Base-by-base conservation (phyloP, 2,113 vertebrate genomes). In the Taxidea taxus region DNA sequence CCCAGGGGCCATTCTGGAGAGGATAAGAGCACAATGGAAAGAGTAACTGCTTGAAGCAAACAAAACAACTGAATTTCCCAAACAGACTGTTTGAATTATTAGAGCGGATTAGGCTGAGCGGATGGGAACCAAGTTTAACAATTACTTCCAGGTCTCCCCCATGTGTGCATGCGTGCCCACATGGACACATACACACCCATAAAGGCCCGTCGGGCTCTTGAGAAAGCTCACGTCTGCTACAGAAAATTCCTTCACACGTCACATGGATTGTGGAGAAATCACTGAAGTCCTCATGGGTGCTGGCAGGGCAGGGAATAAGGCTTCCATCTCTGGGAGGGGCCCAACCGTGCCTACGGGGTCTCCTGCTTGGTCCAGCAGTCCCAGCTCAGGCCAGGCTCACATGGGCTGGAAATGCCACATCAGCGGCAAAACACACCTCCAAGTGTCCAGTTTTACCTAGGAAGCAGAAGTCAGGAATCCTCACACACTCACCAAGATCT, bases 381-480 rank as follows among this genome's bases (percentile, higher is more conserved):
- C 66, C 31, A 34, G 56, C 68, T 91, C 60, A 18, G 20, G 23
- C 6, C 27, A 42, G 34, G 20, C 39, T 95, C 62, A 75, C 80
- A 87, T 90, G 51, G 64, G 23, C 49, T 62, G 21, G 44, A 96
- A 98, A 97, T 93, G 83, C 58, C 89, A 66, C 54, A 58, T 72
- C 60, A 64, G 58, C 23, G 15, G 47, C 85, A 93, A 44, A 72
- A 72, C 37, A 18, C 42, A 82, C 66, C 34, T 66, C 51, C 23
- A 27, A 70, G 39, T 62, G 68, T 60, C 89, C 83, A 83, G 21
- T 90, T 97, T 93, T 83, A 95, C 86, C 78, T 87, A 78, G 39
- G 78, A 94, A 54, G 66, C 56, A 82, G 64, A 97, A 91, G 62
- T 68, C 97, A 92, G 44, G 34, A 47, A 51, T 94, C 82, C 91